Evolutionary conservation across 1,140 invertebrate species (phyloP).

Genomic region (Apis cerana): DNA sequence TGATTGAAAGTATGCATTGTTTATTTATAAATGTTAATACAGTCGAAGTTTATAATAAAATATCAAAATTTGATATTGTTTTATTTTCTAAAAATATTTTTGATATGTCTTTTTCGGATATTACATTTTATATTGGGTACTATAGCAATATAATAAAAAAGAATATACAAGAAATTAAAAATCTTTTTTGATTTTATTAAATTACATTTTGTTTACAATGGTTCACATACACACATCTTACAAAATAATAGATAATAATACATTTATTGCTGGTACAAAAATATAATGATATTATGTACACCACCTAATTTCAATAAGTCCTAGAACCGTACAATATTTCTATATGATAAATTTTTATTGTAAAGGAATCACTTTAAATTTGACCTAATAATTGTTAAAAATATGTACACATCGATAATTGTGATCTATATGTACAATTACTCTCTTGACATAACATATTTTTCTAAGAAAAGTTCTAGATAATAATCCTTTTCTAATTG

Average conservation of each 20-base stretch:
- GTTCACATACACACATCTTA: conserved; percentile 64
- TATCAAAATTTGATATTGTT: conserved; percentile 24
- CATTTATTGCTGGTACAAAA: conserved; percentile 64
- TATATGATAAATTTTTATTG: conserved; percentile 43
- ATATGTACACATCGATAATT: conserved; percentile 56
- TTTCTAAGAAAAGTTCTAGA: conserved; percentile 10
- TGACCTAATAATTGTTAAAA: conserved; percentile 33
- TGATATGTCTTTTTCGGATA: background rate
- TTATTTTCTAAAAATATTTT: conserved; percentile 1
- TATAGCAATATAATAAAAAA: background rate
- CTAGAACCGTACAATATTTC: conserved; percentile 33
- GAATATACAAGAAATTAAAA: conserved; percentile 31
- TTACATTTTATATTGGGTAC: background rate
- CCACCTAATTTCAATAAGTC: conserved; percentile 48
- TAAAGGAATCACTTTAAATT: conserved; percentile 47
- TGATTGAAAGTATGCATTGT: conserved; percentile 57
- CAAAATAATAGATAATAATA: conserved; percentile 62
- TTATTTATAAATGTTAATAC: conserved; percentile 61
- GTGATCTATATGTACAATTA: conserved; percentile 53
- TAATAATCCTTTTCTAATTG: conserved; percentile 5
- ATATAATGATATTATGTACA: conserved; percentile 68
- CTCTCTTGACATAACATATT: conserved; percentile 17
- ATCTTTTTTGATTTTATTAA: conserved; percentile 55
- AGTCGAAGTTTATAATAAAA: conserved; percentile 57
- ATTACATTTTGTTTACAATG: conserved; percentile 65